Percentiles rank a stretch among this genome's conserved stretches.
Evolutionary conservation across 2,113 vertebrate species (phyloP).

Genomic region (Bucco capensis): DNA sequence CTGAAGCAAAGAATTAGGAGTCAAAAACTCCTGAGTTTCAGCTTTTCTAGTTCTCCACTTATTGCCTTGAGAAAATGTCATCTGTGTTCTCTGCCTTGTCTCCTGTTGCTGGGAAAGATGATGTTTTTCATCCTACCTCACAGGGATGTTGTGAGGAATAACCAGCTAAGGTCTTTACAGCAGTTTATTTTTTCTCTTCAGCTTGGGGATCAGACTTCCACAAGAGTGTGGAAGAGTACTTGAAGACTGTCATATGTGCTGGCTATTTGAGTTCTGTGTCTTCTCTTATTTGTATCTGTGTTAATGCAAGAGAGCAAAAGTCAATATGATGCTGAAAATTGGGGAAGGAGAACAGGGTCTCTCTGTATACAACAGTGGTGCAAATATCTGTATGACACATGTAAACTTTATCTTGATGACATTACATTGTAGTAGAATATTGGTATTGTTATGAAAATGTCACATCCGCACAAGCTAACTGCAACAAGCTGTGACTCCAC

Average conservation of each 20-base stretch:
- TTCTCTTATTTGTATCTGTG: background rate
- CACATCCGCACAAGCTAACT: background rate
- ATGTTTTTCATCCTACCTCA: conserved; percentile 31
- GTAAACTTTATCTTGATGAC: background rate
- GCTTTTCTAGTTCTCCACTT: background rate
- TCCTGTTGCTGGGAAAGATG: background rate
- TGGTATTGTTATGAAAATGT: background rate
- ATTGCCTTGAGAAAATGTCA: conserved; percentile 4
- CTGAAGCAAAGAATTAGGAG: conserved; percentile 5
- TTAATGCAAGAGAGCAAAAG: background rate
- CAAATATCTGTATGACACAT: background rate
- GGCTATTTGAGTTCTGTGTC: background rate
- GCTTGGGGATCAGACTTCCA: background rate
- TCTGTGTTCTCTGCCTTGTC: background rate
- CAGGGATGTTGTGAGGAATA: conserved; percentile 42
- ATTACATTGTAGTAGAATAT: background rate
- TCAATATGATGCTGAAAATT: background rate
- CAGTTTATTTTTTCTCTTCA: background rate
- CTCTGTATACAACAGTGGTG: background rate
- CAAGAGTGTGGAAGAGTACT: background rate
- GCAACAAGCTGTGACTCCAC: background rate
- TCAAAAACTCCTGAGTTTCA: background rate
- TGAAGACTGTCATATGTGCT: background rate
- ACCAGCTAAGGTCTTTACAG: background rate
- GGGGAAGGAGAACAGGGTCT: background rate